A percentile compares a stretch with the other conserved stretches of the same genome.
Conservation (phyloP, 2,888 invertebrate genomes). For the Embidobia sp. region DNA sequence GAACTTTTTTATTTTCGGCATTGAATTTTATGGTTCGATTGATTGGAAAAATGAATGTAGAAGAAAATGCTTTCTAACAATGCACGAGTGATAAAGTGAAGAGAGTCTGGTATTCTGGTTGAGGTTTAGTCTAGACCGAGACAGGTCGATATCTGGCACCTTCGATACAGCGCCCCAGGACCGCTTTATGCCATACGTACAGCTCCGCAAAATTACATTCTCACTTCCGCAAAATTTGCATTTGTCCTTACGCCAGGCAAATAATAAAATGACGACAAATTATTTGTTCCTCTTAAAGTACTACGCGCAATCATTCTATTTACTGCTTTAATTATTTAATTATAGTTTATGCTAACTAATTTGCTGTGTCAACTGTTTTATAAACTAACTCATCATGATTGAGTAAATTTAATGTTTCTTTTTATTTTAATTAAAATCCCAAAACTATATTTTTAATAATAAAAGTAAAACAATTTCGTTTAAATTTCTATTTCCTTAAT, state of each 20-base stretch:
- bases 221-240: slow-evolving; percentile 30
- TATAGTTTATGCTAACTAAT: too few species aligned
- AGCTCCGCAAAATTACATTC: slow-evolving; percentile 38
- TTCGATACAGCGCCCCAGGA: slow-evolving; percentile 63
- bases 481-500: too few species aligned
- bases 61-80: slow-evolving; percentile 47
- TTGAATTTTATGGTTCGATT: slow-evolving; percentile 36
- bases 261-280: too few species aligned
- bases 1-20: slow-evolving; percentile 3
- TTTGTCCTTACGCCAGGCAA: too few species aligned
- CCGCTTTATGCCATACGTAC: slow-evolving; percentile 42
- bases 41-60: slow-evolving; percentile 47
- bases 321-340: too few species aligned
- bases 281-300: neutral
- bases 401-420: too few species aligned
- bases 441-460: too few species aligned
- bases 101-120: slow-evolving; percentile 68
- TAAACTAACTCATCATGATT: too few species aligned
- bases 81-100: slow-evolving; percentile 37
- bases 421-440: too few species aligned
- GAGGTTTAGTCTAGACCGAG: slow-evolving; percentile 72
- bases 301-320: too few species aligned
- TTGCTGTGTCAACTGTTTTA: too few species aligned
- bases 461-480: too few species aligned
- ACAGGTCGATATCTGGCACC: slow-evolving; percentile 77